Evolutionary conservation across 2,888 invertebrate species (phyloP).

Genomic region (Invenusta paracnida): DNA sequence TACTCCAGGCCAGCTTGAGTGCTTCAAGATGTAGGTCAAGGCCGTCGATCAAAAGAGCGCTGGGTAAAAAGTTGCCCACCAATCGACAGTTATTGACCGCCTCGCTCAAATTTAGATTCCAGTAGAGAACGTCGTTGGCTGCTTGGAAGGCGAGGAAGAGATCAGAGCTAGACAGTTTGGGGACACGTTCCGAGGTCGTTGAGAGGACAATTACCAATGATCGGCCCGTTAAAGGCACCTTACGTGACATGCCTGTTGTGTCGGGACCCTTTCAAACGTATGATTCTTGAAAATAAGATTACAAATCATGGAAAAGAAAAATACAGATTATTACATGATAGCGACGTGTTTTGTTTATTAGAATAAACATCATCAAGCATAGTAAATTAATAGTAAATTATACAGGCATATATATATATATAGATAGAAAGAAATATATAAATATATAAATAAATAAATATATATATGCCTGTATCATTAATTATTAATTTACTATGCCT

Average conservation of each 20-base stretch:
- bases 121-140: constrained; percentile 27
- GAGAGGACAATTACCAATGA: background rate
- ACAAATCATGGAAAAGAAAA: too few species aligned
- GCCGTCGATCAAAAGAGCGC: background rate
- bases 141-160: constrained; percentile 21
- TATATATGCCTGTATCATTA: too few species aligned
- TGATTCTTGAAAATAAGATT: too few species aligned
- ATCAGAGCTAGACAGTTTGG: background rate
- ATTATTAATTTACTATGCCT: too few species aligned
- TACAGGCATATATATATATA: too few species aligned
- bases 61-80: constrained; percentile 17
- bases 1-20: constrained; percentile 36
- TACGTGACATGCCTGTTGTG: background rate
- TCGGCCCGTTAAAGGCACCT: background rate
- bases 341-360: too few species aligned
- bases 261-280: too few species aligned
- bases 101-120: constrained; percentile 33
- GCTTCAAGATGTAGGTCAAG: constrained; percentile 16
- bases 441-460: too few species aligned
- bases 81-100: constrained; percentile 34
- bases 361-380: too few species aligned
- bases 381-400: too few species aligned
- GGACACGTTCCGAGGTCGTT: background rate
- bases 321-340: too few species aligned
- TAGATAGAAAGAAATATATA: too few species aligned